Percentiles rank a stretch among this genome's conserved stretches.
Evolutionary conservation across 2,888 invertebrate species (phyloP).

Genomic region (Ypsolopha scabrella): DNA sequence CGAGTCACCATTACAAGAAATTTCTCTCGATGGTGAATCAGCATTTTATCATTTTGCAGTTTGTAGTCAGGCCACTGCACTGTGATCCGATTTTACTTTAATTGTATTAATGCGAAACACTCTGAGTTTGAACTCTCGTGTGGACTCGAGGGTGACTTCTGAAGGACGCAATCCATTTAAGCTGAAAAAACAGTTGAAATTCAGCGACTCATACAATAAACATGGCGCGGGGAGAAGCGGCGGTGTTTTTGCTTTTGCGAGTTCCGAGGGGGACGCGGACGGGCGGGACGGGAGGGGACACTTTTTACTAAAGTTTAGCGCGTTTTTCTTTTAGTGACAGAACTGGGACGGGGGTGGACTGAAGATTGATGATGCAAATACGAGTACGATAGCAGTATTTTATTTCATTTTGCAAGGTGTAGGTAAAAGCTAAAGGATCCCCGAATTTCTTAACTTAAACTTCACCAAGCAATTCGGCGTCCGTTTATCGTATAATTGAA

Average conservation of each 20-base stretch:
- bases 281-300: slow-evolving; percentile 17
- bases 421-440: too few species aligned
- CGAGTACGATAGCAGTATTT: too few species aligned
- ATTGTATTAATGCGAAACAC: slow-evolving; percentile 2
- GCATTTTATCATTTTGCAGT: background rate
- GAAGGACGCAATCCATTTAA: slow-evolving; percentile 53
- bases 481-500: too few species aligned
- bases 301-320: slow-evolving; percentile 32
- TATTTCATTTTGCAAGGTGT: too few species aligned
- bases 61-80: too few species aligned
- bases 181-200: slow-evolving; percentile 61
- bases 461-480: too few species aligned
- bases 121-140: slow-evolving; percentile 4
- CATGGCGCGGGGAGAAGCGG: slow-evolving; percentile 32
- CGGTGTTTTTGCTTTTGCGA: too few species aligned
- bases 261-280: slow-evolving; percentile 10
- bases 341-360: slow-evolving; percentile 11
- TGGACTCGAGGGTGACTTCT: slow-evolving; percentile 7
- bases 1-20: background rate
- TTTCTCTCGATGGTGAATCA: background rate
- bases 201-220: slow-evolving; percentile 67
- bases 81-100: slow-evolving; percentile 4
- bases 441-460: too few species aligned
- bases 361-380: slow-evolving; percentile 2
- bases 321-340: slow-evolving; percentile 27